phyloP scores from a whole-genome alignment of 2,113 vertebrate species.

The Sinocyclocheilus anshuiensis region DNA sequence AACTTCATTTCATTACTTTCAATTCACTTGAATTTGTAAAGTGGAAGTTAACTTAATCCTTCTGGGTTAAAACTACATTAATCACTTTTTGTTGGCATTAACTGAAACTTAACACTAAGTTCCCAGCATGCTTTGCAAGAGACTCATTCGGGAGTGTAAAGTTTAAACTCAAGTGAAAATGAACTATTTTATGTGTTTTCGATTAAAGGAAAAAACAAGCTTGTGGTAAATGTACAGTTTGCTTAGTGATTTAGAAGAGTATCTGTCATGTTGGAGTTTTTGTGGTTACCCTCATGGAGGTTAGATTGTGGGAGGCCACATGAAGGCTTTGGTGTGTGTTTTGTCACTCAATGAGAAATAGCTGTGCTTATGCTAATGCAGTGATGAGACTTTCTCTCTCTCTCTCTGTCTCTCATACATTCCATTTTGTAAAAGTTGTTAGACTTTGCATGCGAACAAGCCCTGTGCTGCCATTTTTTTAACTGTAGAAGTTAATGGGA shows the following conservation, averaged over 20 bases:
- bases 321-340: background rate
- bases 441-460: background rate
- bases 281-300: background rate
- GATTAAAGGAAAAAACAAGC: background rate
- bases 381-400: background rate
- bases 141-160: background rate
- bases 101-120: background rate
- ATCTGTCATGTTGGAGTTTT: background rate
- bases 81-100: background rate
- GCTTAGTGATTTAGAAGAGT: background rate
- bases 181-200: background rate
- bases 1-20: background rate
- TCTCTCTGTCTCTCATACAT: background rate
- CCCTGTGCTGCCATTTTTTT: background rate
- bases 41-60: background rate
- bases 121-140: background rate
- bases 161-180: background rate
- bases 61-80: background rate
- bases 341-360: conserved; percentile 6
- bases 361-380: background rate
- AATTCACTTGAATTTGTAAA: background rate
- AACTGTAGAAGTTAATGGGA: no score
- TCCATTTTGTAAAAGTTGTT: background rate
- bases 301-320: background rate
- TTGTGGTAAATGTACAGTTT: background rate